phyloP scores from a whole-genome alignment of 1,140 invertebrate genomes.

The Battus philenor region DNA sequence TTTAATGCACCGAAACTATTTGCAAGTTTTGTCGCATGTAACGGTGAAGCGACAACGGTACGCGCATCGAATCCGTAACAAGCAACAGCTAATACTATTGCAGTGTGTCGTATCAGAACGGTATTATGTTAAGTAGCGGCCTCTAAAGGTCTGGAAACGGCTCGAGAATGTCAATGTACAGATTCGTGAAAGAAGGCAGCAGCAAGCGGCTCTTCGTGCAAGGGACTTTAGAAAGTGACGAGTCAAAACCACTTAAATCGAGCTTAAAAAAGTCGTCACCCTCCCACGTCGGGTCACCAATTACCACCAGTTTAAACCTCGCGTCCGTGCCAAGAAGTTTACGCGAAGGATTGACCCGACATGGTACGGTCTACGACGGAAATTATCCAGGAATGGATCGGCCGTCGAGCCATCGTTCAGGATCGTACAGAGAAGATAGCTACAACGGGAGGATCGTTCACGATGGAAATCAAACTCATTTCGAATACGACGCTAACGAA shows the following conservation, averaged over 20 bases:
- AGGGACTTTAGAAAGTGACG: conserved; percentile 81
- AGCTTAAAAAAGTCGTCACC: conserved; percentile 72
- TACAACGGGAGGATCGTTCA: conserved; percentile 70
- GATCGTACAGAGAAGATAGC: conserved; percentile 57
- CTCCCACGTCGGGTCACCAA: conserved; percentile 73
- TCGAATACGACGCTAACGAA: conserved; percentile 65
- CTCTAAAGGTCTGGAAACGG: conserved; percentile 44
- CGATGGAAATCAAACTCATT: conserved; percentile 72
- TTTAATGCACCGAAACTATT: conserved; percentile 29
- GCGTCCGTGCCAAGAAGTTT: conserved; percentile 70
- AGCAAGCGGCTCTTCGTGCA: conserved; percentile 86
- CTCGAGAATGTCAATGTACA: conserved; percentile 81
- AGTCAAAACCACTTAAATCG: conserved; percentile 74
- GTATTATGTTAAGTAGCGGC: conserved; percentile 49
- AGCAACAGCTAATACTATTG: conserved; percentile 35
- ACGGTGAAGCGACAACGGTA: conserved; percentile 37
- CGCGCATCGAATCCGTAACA: conserved; percentile 65
- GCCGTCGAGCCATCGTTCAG: conserved; percentile 51
- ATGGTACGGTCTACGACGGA: conserved; percentile 69
- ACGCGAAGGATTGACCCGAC: conserved; percentile 59
- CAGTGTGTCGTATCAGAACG: conserved; percentile 38
- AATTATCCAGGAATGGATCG: conserved; percentile 68
- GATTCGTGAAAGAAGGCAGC: conserved; percentile 81
- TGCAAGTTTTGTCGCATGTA: conserved; percentile 50
- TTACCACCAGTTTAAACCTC: conserved; percentile 76